Conservation (phyloP, 1,140 invertebrate genomes). For the Caenorhabditis tropicalis region DNA sequence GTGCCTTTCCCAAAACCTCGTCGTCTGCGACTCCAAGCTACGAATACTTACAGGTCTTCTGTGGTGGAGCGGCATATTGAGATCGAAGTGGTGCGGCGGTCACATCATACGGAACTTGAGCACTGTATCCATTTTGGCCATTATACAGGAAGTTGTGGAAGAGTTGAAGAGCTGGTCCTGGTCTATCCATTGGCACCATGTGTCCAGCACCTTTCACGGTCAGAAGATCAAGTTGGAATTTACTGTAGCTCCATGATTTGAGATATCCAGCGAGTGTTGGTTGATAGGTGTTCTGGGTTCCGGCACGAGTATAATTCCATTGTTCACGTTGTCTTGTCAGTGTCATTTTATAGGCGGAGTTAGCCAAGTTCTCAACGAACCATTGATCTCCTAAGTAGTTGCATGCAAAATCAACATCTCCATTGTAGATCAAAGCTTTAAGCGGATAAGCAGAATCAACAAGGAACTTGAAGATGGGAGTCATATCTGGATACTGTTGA, state of each 20-base stretch:
- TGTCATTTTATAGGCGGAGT: slow-evolving; percentile 35
- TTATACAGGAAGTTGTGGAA: slow-evolving; percentile 64
- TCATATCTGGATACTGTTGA: slow-evolving; percentile 55
- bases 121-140: slow-evolving; percentile 44
- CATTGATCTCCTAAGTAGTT: slow-evolving; percentile 76
- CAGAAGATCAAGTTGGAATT: slow-evolving; percentile 53
- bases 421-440: slow-evolving; percentile 74
- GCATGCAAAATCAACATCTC: slow-evolving; percentile 76
- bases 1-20: background rate
- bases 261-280: slow-evolving; percentile 49
- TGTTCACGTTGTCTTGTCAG: slow-evolving; percentile 9
- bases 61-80: slow-evolving; percentile 36
- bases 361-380: slow-evolving; percentile 73
- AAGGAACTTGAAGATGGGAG: slow-evolving; percentile 52
- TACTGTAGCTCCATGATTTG: slow-evolving; percentile 21
- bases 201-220: slow-evolving; percentile 56
- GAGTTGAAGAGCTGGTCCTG: slow-evolving; percentile 73
- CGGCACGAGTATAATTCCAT: slow-evolving; percentile 55
- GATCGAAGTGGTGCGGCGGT: background rate
- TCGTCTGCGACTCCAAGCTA: background rate
- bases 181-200: slow-evolving; percentile 75
- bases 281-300: background rate
- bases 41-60: slow-evolving; percentile 22
- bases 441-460: slow-evolving; percentile 65
- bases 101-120: slow-evolving; percentile 15